Evolutionary conservation across 2,888 invertebrate genomes (phyloP).

Genomic region (Hyles lineata): DNA sequence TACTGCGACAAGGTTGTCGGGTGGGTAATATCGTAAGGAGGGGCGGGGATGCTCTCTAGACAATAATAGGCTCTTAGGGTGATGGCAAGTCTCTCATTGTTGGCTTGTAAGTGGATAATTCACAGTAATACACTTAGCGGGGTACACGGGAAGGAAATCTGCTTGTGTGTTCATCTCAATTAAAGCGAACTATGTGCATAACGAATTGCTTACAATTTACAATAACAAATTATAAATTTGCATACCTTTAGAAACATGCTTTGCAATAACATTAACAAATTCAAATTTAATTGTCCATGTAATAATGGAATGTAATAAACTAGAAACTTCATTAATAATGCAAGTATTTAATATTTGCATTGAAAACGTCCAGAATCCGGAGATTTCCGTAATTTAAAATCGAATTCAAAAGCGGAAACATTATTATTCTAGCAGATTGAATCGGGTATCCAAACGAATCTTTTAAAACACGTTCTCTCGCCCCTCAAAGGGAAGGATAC

Average conservation of each 20-base stretch:
- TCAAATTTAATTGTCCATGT: background rate
- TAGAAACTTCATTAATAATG: background rate
- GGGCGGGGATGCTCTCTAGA: slow-evolving; percentile 76
- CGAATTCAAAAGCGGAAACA: slow-evolving; percentile 57
- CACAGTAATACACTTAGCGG: slow-evolving; percentile 54
- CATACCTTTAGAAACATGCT: background rate
- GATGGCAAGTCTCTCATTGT: slow-evolving; percentile 81
- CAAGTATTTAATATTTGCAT: background rate
- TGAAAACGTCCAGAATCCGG: background rate
- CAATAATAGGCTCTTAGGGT: slow-evolving; percentile 80
- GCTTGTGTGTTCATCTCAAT: slow-evolving; percentile 7
- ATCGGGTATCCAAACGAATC: slow-evolving; percentile 73
- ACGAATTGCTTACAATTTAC: background rate
- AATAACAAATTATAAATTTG: background rate
- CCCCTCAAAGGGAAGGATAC: slow-evolving; percentile 82
- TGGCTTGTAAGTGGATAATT: slow-evolving; percentile 80
- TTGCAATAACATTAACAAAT: background rate
- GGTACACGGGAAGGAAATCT: slow-evolving; percentile 22
- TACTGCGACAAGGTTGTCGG: slow-evolving; percentile 71
- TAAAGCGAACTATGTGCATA: background rate
- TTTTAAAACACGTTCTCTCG: slow-evolving; percentile 73
- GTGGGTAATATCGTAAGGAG: slow-evolving; percentile 63
- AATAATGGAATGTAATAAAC: background rate
- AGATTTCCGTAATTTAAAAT: slow-evolving; percentile 34
- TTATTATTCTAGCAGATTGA: slow-evolving; percentile 79